phyloP scores from a whole-genome alignment of 2,113 vertebrate genomes.

The Phalacrocorax pelagicus region DNA sequence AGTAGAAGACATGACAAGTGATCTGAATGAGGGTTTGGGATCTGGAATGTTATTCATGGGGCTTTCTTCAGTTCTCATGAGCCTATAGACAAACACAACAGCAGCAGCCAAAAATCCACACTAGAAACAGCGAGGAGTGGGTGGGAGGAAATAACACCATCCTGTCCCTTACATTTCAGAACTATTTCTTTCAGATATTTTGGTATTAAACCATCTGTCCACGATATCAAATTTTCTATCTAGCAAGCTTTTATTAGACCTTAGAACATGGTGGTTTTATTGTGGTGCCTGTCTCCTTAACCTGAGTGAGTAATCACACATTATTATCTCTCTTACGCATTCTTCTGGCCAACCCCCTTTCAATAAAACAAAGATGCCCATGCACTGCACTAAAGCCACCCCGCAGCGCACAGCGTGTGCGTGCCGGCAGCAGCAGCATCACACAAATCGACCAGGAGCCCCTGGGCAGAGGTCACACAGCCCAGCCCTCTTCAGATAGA shows the following conservation, averaged over 20 bases:
- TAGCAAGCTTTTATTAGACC: not conserved
- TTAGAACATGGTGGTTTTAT: not conserved
- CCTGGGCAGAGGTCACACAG: not conserved
- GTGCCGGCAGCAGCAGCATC: rapidly evolving
- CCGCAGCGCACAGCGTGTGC: rapidly evolving
- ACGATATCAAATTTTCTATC: not conserved
- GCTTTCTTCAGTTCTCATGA: not conserved
- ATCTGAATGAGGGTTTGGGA: not conserved
- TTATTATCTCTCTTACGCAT: rapidly evolving
- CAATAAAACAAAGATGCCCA: rapidly evolving
- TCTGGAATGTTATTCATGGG: not conserved
- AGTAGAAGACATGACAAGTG: not conserved
- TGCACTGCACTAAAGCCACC: rapidly evolving
- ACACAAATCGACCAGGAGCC: rapidly evolving
- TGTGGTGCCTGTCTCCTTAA: not conserved
- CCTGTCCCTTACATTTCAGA: not conserved
- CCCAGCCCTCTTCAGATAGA: not conserved
- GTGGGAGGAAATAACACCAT: not conserved
- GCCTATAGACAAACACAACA: not conserved
- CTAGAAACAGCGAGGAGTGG: not conserved
- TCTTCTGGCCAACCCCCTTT: not conserved
- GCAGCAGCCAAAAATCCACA: not conserved
- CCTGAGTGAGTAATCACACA: rapidly evolving
- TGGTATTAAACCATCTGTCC: no score
- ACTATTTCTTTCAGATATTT: not conserved